A percentile compares a stretch with the other conserved stretches of the same genome.
These are phyloP conservation scores for Henricia sp. DNA, from an alignment of 53 echinoderm and acorn worm species.

Conservation along the genomic window DNA sequence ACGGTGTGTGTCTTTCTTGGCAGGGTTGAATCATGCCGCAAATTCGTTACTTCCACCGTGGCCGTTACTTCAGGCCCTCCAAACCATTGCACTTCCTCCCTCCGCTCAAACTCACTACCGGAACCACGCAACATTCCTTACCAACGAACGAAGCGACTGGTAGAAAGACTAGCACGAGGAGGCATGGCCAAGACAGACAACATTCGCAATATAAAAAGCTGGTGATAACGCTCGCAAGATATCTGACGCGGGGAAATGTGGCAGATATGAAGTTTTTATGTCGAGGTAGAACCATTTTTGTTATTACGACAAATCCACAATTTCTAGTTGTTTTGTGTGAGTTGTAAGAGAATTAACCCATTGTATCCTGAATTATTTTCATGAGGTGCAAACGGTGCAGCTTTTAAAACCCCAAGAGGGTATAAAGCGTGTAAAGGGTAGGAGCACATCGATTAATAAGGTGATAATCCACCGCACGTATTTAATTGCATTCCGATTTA, in stretches of 20 bases:
- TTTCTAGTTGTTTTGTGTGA: too few relatives aligned
- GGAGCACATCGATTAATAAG: too few relatives aligned
- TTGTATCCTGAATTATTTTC: too few relatives aligned
- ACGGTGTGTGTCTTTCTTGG: too few relatives aligned
- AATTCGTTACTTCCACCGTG: constrained; percentile 80
- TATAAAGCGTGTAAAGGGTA: too few relatives aligned
- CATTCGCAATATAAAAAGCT: constrained; percentile 70
- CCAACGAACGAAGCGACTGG: neutral
- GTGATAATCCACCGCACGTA: too few relatives aligned
- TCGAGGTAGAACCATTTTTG: constrained; percentile 69
- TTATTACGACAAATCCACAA: too few relatives aligned
- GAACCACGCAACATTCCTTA: neutral
- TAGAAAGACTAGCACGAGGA: constrained; percentile 14
- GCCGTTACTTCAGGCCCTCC: constrained; percentile 76
- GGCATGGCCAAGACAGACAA: neutral
- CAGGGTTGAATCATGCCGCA: too few relatives aligned
- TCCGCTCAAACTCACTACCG: constrained; percentile 68
- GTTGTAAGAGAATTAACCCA: too few relatives aligned
- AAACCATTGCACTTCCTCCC: constrained; percentile 82
- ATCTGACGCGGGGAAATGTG: constrained; percentile 76
- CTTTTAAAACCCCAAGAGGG: too few relatives aligned
- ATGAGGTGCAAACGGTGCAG: too few relatives aligned
- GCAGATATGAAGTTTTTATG: constrained; percentile 88
- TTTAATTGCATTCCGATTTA: too few relatives aligned
- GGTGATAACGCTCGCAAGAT: constrained; percentile 69